Evolutionary conservation across 2,113 vertebrate species (phyloP).

Genomic region (Eptesicus fuscus): DNA sequence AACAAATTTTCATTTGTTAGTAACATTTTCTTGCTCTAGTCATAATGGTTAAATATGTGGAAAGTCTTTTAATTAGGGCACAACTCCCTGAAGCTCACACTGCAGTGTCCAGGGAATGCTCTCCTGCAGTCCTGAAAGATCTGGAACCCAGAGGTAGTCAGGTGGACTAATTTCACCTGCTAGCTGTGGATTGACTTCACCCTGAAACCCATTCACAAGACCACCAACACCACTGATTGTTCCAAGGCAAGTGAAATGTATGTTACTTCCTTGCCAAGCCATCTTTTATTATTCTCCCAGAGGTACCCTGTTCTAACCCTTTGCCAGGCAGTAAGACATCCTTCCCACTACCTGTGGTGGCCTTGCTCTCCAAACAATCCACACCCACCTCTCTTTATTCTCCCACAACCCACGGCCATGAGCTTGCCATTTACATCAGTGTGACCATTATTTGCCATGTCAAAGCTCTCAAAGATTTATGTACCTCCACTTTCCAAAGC

Average conservation of each 20-base stretch:
- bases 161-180: not conserved
- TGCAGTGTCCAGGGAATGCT: not conserved
- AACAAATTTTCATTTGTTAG: not conserved
- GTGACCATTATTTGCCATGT: not conserved
- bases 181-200: not conserved
- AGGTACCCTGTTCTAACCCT: not conserved
- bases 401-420: not conserved
- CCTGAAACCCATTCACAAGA: not conserved
- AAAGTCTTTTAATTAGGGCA: not conserved
- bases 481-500: not conserved
- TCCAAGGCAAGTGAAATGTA: not conserved
- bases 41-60: not conserved
- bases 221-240: not conserved
- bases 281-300: not conserved
- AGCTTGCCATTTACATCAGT: not conserved
- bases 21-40: not conserved
- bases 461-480: not conserved
- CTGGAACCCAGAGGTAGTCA: not conserved
- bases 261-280: not conserved
- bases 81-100: not conserved
- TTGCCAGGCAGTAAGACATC: not conserved
- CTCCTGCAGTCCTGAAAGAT: not conserved
- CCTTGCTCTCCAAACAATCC: not conserved
- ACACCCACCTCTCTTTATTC: not conserved
- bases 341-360: not conserved